A percentile compares a stretch with the other conserved stretches of the same genome.
Conservation (phyloP, 2,113 vertebrate species). For the Corythaixoides concolor region DNA sequence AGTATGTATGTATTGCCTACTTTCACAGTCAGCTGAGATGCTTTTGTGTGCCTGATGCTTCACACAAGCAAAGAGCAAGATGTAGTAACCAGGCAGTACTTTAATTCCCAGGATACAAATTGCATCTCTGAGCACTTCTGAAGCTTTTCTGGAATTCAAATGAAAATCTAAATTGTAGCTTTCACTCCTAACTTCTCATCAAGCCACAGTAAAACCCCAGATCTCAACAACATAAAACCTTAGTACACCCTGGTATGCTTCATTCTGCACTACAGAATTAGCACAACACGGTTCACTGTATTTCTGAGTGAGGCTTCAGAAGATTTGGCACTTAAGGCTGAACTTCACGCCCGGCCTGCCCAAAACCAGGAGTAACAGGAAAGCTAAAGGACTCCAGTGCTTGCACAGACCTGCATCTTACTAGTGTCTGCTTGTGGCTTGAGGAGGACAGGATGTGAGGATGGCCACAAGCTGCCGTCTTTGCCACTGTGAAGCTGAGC, state of each 20-base stretch:
- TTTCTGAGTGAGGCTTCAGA: background rate
- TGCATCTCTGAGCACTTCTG: background rate
- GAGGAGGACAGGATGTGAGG: background rate
- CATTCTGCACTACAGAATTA: background rate
- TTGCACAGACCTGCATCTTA: background rate
- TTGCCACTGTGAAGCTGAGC: accelerated
- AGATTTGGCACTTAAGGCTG: background rate
- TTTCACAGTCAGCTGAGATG: background rate
- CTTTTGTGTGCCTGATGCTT: background rate
- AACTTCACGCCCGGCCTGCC: background rate
- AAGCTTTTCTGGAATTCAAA: background rate
- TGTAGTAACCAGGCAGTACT: background rate
- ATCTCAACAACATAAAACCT: background rate
- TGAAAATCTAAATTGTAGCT: background rate
- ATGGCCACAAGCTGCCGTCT: background rate
- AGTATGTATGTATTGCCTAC: background rate
- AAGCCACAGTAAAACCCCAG: background rate
- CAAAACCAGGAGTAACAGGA: background rate
- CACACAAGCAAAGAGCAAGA: background rate
- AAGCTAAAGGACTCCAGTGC: background rate
- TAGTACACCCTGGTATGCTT: background rate
- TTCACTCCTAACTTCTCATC: background rate
- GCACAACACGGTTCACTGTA: background rate
- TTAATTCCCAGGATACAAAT: background rate
- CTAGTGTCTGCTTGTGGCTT: background rate